Base-by-base conservation (phyloP, 2,113 vertebrate species). In the Chloroceryle aenea region DNA sequence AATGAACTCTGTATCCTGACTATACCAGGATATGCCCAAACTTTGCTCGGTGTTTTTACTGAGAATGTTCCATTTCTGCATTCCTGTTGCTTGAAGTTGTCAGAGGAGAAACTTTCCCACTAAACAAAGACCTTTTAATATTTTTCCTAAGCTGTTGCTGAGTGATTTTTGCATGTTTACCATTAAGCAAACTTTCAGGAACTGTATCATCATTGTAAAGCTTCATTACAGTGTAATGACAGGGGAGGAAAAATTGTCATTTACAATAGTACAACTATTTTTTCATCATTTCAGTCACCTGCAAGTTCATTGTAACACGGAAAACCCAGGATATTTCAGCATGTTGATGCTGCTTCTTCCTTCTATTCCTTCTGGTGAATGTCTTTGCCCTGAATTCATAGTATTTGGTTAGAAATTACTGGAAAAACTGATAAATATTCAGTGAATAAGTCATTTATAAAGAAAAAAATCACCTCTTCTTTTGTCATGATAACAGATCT, bases 11-110 rank as follows among this genome's bases (percentile, higher is more conserved):
- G 55, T 48, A 72, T 43, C 48, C 52, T 43, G n/a, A 76, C 36
- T 27, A 16, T 73, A 93, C 53, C 50, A 84, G 74, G 45, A 78
- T 66, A 19, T 58, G 64, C 48, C 59, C 84, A 40, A 76, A 40
- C 68, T 75, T 91, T 34, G 27, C 62, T 87, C 83, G 34, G 18
- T 86, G 84, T 85, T 86, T 90, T 95, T 67, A 86, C 81, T 90
- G 38, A 61, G 89, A 94, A 90, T 89, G 81, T 77, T 94, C 96
- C 68, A 55, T 83, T 85, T 86, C 92, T 90, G 38, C 78, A 91
- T 97, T 97, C 95, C 95, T 97, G 42, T 89, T 76, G 55, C 92
- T 95, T 80, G 56, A 91, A 94, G 91, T 91, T 97, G 93, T 98
- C 97, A 96, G 93, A 96, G 61, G 25, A 90, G 87, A 96, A 97